Base-by-base conservation (phyloP, 2,797 vertebrate genomes). In the Sebastes nivosus region DNA sequence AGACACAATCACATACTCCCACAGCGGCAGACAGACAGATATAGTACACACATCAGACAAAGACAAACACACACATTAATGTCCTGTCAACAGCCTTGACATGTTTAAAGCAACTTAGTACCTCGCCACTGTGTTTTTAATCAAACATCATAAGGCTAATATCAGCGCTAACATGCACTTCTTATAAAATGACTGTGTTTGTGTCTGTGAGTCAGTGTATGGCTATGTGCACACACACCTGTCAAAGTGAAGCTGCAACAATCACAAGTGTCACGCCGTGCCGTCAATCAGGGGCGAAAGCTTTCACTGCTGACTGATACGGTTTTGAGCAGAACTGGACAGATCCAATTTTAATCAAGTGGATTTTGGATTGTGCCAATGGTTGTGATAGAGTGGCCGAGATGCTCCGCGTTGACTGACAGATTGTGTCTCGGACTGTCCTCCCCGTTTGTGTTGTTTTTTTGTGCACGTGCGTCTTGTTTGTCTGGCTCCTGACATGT, bases 301-400 rank as follows among this genome's bases (percentile, higher is more conserved):
- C 77, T 64, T 87, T 86, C 65, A 73, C 81, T 12, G 22, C 58
- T 85, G 89, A 92, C 72, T 87, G 92, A 93, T 87, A 57, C 22
- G 20, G 57, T 79, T 82, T 82, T 60, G 83, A 86, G 84, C 76
- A 60, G 82, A 84, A 85, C 16, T 85, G 85, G 93, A 93, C 89
- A 89, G 84, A 91, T 90, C 83, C 90, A 88, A 88, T 92, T 94
- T 93, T 89, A 89, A 95, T 94, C 88, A 83, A 91, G 87, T 50
- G 84, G 88, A 80, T 82, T 87, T 89, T 58, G 83, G 88, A 80
- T 74, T 52, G 75, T 77, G 85, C 50, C 78, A 66, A 9, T 58
- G 73, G 20, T 64, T 72, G 74, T 82, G 84, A 87, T 83, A 50
- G 89, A 85, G 82, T 24, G 60, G 69, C 66, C 34, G 60, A 67